Evolutionary conservation across 1,140 invertebrate species (phyloP).

Genomic region (Achatina immaculata): DNA sequence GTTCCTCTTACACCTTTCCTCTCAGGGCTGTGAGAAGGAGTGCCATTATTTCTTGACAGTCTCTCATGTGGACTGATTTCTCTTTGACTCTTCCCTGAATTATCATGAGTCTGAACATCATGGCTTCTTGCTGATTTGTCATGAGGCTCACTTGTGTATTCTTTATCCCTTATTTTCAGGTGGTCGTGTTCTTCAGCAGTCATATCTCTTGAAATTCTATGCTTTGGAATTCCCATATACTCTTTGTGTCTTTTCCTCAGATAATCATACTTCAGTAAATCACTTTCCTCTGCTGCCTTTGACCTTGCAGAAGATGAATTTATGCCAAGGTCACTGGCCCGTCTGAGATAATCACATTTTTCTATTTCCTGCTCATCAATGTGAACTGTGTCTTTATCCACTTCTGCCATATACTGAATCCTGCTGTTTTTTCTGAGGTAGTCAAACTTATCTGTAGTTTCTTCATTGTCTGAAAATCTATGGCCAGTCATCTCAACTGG

Average conservation of each 20-base stretch:
- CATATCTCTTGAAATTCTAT: background rate
- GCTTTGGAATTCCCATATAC: background rate
- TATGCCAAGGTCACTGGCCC: background rate
- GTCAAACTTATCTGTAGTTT: background rate
- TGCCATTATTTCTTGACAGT: background rate
- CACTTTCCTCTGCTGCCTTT: background rate
- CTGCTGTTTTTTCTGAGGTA: conserved; percentile 30
- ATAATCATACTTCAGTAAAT: background rate
- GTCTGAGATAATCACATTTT: conserved; percentile 24
- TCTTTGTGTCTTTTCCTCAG: background rate
- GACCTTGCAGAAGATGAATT: background rate
- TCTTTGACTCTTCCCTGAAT: background rate
- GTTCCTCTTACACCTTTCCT: background rate
- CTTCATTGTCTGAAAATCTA: background rate
- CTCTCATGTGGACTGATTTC: background rate
- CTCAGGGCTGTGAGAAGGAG: background rate
- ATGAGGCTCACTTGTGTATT: conserved; percentile 11
- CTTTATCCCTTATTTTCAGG: conserved; percentile 1
- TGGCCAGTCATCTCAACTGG: background rate
- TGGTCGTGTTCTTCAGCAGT: conserved; percentile 2
- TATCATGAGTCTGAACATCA: background rate
- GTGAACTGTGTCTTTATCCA: background rate
- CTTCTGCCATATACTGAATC: background rate
- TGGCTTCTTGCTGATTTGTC: background rate
- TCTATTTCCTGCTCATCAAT: background rate